phyloP scores from a whole-genome alignment of 2,797 vertebrate species.

The Gouania willdenowi region DNA sequence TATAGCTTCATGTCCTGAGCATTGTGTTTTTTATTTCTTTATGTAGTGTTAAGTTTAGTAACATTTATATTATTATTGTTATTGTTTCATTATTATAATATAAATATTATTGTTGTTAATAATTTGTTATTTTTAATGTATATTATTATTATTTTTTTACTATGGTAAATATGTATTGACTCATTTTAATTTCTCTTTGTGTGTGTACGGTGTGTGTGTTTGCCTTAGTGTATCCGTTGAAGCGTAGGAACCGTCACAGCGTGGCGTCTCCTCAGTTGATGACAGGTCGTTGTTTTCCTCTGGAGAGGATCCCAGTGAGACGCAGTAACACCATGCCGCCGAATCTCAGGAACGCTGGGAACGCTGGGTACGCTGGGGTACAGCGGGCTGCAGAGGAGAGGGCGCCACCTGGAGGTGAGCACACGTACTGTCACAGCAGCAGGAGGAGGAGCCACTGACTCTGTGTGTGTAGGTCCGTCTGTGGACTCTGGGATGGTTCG shows the following conservation, averaged over 20 bases:
- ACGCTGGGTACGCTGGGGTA: slow-evolving; percentile 72
- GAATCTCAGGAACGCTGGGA: slow-evolving; percentile 81
- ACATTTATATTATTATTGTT: too few relatives aligned
- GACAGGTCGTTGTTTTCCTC: slow-evolving; percentile 35
- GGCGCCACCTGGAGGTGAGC: slow-evolving; percentile 25
- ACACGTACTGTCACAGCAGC: neutral
- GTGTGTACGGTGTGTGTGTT: too few relatives aligned
- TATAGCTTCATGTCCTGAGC: too few relatives aligned
- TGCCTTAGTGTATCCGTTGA: slow-evolving; percentile 79
- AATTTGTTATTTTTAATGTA: too few relatives aligned
- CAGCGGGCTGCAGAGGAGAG: slow-evolving; percentile 46
- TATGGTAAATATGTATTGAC: too few relatives aligned
- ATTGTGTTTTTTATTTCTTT: too few relatives aligned
- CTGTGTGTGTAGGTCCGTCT: slow-evolving; percentile 50
- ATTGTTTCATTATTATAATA: too few relatives aligned
- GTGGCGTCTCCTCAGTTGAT: slow-evolving; percentile 81
- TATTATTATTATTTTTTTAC: too few relatives aligned
- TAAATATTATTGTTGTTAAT: too few relatives aligned
- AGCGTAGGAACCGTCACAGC: slow-evolving; percentile 85
- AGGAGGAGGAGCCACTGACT: neutral
- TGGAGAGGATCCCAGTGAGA: slow-evolving; percentile 76
- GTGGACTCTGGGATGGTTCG: slow-evolving; percentile 83
- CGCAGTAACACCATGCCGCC: slow-evolving; percentile 92
- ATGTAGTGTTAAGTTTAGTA: too few relatives aligned
- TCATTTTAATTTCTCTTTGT: too few relatives aligned